Percentiles rank a stretch among this genome's conserved stretches.
Conservation (phyloP, 2,113 vertebrate species). For the Istiophorus platypterus region DNA sequence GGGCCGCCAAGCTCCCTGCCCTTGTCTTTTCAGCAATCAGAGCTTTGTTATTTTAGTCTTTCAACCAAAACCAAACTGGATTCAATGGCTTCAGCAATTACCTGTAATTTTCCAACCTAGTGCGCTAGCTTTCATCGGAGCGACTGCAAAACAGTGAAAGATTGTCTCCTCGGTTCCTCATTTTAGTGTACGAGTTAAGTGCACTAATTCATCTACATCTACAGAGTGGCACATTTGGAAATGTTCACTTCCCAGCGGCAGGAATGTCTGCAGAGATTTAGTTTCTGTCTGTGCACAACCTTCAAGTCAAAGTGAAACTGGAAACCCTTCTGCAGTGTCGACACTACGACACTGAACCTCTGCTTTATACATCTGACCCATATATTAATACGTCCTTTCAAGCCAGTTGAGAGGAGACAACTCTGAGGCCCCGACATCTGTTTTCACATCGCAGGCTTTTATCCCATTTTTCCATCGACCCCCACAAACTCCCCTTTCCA, state of each 20-base stretch:
- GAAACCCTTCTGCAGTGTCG: constrained; percentile 61
- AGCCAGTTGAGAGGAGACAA: constrained; percentile 60
- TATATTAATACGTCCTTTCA: constrained; percentile 76
- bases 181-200: constrained; percentile 62
- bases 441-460: constrained; percentile 79
- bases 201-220: constrained; percentile 75
- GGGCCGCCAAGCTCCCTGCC: constrained; percentile 71
- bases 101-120: constrained; percentile 83
- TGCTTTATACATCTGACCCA: constrained; percentile 80
- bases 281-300: constrained; percentile 64
- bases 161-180: constrained; percentile 72
- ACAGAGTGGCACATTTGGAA: constrained; percentile 76
- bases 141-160: constrained; percentile 73
- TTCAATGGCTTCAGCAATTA: constrained; percentile 82
- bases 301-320: constrained; percentile 66
- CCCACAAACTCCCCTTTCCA: constrained; percentile 58
- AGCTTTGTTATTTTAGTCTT: constrained; percentile 83
- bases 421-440: constrained; percentile 78
- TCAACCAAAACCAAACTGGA: constrained; percentile 84
- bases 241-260: constrained; percentile 71
- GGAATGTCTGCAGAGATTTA: constrained; percentile 67
- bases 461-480: constrained; percentile 75
- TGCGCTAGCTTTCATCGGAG: constrained; percentile 65
- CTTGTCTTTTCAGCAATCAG: constrained; percentile 83
- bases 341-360: constrained; percentile 67